These are phyloP conservation scores for Natrix natrix DNA, from an alignment of 2,797 vertebrate genomes.

Conservation along the genomic window DNA sequence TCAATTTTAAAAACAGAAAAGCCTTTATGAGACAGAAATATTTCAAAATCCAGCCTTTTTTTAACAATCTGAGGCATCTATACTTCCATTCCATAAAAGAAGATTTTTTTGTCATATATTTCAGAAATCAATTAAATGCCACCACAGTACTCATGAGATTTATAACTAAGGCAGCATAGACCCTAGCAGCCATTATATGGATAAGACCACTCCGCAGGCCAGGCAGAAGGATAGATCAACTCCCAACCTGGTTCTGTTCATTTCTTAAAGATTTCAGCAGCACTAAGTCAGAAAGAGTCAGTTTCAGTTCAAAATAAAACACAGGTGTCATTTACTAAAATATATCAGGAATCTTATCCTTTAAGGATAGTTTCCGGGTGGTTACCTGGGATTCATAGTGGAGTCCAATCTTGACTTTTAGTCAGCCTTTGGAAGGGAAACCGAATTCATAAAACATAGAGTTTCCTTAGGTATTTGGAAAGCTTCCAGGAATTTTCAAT, in stretches of 20 bases:
- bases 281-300: not conserved
- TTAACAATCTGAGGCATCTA: not conserved
- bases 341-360: not conserved
- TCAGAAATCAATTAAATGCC: not conserved
- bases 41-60: not conserved
- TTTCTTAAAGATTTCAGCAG: not conserved
- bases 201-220: not conserved
- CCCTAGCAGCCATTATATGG: not conserved
- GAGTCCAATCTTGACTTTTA: not conserved
- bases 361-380: not conserved
- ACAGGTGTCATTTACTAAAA: not conserved
- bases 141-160: not conserved
- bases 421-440: not conserved
- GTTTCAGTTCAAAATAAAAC: not conserved
- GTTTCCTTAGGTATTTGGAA: not conserved
- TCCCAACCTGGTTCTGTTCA: not conserved
- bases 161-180: not conserved
- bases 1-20: not conserved
- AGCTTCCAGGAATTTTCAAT: not conserved
- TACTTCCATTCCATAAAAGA: not conserved
- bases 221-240: not conserved
- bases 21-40: not conserved
- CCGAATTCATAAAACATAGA: not conserved
- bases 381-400: not conserved
- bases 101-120: not conserved